phyloP scores from a whole-genome alignment of 1,140 invertebrate species.

The Hypsibius dujardini region DNA sequence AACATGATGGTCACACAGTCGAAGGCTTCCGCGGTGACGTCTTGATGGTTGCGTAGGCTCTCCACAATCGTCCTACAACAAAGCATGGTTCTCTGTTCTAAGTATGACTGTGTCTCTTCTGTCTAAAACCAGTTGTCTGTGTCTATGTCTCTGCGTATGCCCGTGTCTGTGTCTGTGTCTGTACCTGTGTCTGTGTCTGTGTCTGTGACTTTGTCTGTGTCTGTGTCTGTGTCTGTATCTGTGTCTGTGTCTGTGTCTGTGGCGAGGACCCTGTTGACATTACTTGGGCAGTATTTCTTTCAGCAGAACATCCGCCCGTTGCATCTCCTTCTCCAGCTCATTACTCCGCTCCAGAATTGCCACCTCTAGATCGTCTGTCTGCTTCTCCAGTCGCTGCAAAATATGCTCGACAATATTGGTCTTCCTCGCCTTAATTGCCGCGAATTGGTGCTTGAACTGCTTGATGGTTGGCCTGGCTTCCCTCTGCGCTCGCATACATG shows the following conservation, averaged over 20 bases:
- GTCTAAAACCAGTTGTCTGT: too few species aligned
- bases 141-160: too few species aligned
- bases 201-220: too few species aligned
- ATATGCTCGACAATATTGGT: background rate
- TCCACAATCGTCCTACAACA: background rate
- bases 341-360: background rate
- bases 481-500: too few species aligned
- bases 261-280: too few species aligned
- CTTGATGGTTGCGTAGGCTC: background rate
- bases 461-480: background rate
- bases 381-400: background rate
- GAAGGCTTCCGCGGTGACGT: background rate
- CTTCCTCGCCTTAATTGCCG: background rate
- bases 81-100: background rate
- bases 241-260: too few species aligned
- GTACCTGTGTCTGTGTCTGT: too few species aligned
- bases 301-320: background rate
- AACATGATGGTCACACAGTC: background rate
- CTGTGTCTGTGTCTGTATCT: too few species aligned
- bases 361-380: background rate
- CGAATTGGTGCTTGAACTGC: background rate
- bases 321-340: conserved; percentile 9
- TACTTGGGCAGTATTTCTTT: background rate
- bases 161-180: too few species aligned
- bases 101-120: too few species aligned